Evolutionary conservation across 2,797 vertebrate genomes (phyloP).

Genomic region (Rhabdophis nuchalis): DNA sequence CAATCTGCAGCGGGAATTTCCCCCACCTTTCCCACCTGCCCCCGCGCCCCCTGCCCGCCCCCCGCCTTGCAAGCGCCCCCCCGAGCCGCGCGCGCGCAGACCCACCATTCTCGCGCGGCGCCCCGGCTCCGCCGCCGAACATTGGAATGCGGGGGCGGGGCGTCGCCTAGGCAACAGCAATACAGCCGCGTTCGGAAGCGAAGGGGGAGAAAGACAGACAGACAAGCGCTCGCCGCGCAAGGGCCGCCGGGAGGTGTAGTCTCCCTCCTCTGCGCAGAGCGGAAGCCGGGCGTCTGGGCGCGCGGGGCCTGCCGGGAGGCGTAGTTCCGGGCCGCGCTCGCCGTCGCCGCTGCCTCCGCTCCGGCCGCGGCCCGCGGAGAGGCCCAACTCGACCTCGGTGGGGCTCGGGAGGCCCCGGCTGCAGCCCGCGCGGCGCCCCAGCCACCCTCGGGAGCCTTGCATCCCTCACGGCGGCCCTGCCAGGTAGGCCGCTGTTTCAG

Average conservation of each 20-base stretch:
- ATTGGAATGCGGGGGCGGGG: background rate
- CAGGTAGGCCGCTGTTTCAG: background rate
- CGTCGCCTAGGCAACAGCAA: slow-evolving; percentile 1
- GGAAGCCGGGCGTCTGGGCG: background rate
- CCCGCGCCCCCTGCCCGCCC: background rate
- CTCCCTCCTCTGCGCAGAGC: rapidly evolving
- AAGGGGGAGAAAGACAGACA: no score
- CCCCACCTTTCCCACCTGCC: background rate
- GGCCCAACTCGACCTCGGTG: background rate
- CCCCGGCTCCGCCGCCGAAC: background rate
- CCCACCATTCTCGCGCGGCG: slow-evolving; percentile 8
- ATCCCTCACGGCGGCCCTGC: background rate
- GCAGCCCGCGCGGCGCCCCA: background rate
- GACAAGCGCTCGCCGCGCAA: background rate
- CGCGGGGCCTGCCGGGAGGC: slow-evolving; percentile 2
- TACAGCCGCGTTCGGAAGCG: background rate
- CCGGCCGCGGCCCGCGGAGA: background rate
- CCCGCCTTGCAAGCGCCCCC: background rate
- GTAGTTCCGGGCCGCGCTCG: background rate
- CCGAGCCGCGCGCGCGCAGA: background rate
- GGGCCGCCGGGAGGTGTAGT: background rate
- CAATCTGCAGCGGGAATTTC: background rate
- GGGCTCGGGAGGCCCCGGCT: background rate
- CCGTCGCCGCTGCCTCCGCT: background rate
- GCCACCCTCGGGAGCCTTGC: background rate